These are phyloP conservation scores for Lineus longissimus DNA, from an alignment of 1,140 invertebrate species.

Conservation along the genomic window DNA sequence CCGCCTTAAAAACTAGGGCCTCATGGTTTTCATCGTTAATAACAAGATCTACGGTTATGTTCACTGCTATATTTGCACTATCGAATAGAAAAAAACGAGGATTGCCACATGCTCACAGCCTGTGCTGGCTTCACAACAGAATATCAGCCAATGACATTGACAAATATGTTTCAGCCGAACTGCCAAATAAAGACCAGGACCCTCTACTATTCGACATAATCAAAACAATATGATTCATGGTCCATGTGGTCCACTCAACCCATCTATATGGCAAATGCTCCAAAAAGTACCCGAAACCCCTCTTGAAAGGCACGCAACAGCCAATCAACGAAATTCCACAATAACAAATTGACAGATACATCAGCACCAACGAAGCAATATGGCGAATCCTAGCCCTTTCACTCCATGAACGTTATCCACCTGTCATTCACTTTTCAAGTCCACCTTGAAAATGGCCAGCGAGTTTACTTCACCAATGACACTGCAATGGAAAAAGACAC, in stretches of 20 bases:
- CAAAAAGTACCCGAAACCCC: constrained; percentile 27
- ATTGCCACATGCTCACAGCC: too few species aligned
- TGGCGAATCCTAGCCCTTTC: constrained; percentile 33
- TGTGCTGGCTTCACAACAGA: constrained; percentile 12
- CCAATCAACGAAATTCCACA: neutral
- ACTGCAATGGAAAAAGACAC: constrained; percentile 41
- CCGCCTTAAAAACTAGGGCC: constrained; percentile 51
- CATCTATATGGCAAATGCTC: constrained; percentile 19
- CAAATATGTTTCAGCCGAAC: constrained; percentile 6
- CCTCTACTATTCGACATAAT: constrained; percentile 16
- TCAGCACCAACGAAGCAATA: constrained; percentile 34
- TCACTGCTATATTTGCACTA: neutral
- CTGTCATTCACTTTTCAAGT: too few species aligned
- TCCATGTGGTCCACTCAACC: constrained; percentile 17
- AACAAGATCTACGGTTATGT: constrained; percentile 41
- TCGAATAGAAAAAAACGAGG: too few species aligned
- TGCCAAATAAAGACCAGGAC: constrained; percentile 19
- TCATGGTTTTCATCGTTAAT: constrained; percentile 17
- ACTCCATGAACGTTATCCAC: constrained; percentile 52
- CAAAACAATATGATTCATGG: constrained; percentile 26
- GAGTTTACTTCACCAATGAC: constrained; percentile 45
- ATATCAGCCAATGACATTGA: constrained; percentile 11
- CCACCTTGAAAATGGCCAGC: constrained; percentile 55
- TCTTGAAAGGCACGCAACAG: neutral
- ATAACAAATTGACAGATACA: constrained; percentile 27